Conservation (phyloP, 2,113 vertebrate species). For the Baryphthengus martii region DNA sequence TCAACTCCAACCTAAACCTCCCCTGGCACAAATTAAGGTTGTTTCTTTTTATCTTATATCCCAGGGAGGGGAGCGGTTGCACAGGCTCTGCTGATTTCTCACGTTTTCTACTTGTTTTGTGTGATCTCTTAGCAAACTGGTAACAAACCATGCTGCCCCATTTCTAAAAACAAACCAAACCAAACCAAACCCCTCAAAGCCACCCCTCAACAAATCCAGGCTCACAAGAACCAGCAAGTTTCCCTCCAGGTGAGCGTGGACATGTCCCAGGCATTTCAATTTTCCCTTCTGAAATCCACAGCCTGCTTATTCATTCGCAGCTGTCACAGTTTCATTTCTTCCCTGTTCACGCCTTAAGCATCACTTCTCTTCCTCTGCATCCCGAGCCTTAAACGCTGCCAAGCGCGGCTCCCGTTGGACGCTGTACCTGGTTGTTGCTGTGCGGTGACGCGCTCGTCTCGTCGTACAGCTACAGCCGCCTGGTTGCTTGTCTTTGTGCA, state of each 20-base stretch:
- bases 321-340: not conserved
- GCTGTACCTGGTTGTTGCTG: not conserved
- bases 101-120: not conserved
- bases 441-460: not conserved
- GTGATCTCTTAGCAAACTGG: not conserved
- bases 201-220: not conserved
- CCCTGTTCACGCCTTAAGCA: not conserved
- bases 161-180: not conserved
- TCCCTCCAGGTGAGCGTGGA: not conserved
- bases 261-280: not conserved
- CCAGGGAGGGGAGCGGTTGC: not conserved
- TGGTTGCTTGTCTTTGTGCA: not conserved
- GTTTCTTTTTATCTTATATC: not conserved
- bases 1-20: not conserved
- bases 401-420: rapidly evolving
- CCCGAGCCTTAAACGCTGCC: not conserved
- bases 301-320: not conserved
- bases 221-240: not conserved
- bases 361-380: not conserved
- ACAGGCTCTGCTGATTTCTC: not conserved
- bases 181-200: not conserved
- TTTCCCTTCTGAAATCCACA: not conserved
- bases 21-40: not conserved
- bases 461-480: not conserved
- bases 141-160: not conserved